A percentile compares a stretch with the other conserved stretches of the same genome.
phyloP scores from a whole-genome alignment of 2,113 vertebrate genomes.

The Platysternon megacephalum region DNA sequence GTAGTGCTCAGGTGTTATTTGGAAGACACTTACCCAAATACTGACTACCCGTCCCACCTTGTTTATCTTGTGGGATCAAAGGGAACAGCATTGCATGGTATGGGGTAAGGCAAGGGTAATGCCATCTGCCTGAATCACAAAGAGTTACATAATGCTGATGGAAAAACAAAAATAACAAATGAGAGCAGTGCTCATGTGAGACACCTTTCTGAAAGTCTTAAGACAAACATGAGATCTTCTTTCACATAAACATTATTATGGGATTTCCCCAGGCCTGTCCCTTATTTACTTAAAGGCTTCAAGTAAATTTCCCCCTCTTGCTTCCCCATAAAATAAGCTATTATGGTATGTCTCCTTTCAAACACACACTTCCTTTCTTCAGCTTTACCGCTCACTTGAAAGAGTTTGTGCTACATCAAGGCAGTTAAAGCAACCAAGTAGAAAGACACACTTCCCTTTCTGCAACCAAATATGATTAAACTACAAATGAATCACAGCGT shows the following conservation, averaged over 20 bases:
- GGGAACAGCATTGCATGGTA: not conserved
- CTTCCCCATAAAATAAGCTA: not conserved
- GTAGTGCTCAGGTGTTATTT: not conserved
- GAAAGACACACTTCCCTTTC: slow-evolving; percentile 2
- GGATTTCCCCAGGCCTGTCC: not conserved
- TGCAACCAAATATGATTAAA: not conserved
- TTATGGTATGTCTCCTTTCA: not conserved
- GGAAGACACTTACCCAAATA: not conserved
- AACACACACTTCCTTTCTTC: not conserved
- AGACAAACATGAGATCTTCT: not conserved
- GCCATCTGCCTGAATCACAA: not conserved
- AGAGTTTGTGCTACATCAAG: not conserved
- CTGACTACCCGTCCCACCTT: not conserved
- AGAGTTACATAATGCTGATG: not conserved
- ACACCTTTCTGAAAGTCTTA: not conserved
- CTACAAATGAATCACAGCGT: not conserved
- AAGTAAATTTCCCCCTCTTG: not conserved
- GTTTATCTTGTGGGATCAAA: not conserved
- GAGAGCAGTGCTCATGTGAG: not conserved
- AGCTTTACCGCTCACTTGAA: not conserved
- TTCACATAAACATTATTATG: not conserved
- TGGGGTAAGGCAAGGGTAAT: not conserved
- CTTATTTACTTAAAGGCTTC: not conserved
- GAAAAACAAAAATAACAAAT: not conserved
- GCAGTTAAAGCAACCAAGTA: not conserved